Percentiles rank a stretch among this genome's conserved stretches.
Evolutionary conservation across 1,140 invertebrate genomes (phyloP).

Genomic region (Vanessa atalanta): DNA sequence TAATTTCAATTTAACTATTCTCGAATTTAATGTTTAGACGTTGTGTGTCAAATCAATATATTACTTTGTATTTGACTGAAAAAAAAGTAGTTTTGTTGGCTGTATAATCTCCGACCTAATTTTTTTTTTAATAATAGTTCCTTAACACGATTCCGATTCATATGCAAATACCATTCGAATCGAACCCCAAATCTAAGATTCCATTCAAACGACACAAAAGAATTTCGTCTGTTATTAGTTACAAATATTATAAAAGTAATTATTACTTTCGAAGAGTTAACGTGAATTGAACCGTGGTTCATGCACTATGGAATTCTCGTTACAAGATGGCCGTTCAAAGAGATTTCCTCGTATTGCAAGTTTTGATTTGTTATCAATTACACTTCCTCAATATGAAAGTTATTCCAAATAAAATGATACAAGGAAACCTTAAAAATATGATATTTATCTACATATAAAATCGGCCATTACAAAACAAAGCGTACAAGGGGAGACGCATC

Average conservation of each 20-base stretch:
- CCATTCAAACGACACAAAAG: conserved; percentile 7
- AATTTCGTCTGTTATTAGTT: conserved; percentile 3
- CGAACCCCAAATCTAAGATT: conserved; percentile 8
- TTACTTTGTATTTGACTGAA: neutral
- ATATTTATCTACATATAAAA: conserved; percentile 46
- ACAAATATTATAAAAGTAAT: conserved; percentile 11
- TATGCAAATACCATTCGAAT: conserved; percentile 11
- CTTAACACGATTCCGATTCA: neutral
- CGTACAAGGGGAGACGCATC: conserved; percentile 62
- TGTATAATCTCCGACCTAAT: neutral
- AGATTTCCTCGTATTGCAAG: no score
- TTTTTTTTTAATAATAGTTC: conserved; percentile 4
- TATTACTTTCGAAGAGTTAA: conserved; percentile 14
- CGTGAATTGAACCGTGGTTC: neutral
- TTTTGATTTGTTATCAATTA: neutral
- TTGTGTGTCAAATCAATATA: neutral
- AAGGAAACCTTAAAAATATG: conserved; percentile 36
- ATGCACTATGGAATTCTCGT: neutral
- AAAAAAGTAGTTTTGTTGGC: neutral
- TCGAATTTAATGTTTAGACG: neutral
- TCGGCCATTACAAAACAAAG: conserved; percentile 60
- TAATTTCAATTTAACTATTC: no score
- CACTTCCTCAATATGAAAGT: neutral
- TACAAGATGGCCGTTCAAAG: neutral
- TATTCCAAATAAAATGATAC: conserved; percentile 6